Evolutionary conservation across 1,140 invertebrate genomes (phyloP), one percentile per base, ranked within the genome.

Genomic region (Sipha flava): DNA sequence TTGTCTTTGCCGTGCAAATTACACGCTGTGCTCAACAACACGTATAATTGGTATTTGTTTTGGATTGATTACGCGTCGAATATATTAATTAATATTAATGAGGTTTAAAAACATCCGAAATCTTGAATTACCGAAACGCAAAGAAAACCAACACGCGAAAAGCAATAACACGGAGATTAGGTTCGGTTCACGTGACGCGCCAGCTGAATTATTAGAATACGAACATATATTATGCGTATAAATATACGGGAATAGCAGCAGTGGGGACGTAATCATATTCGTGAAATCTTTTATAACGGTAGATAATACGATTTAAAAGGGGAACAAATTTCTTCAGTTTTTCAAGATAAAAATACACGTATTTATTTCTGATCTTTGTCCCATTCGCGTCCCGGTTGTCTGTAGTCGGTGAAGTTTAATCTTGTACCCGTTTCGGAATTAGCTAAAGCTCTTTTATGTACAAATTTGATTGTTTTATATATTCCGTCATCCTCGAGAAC

Each of bases 391-490:
- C 10, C 21, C 23, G 40, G 43, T 29, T 26, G 68, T 72, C 49
- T 72, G 68, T 72, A 29, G 68, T 37, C 72, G 18, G 68, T 18
- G 0, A 54, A 54, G n/a, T 75, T 75, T 75, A 52, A 75, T 75
- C 72, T 75, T 31, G 49, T 31, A 52, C 45, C 23, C 29, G 43
- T 54, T 75, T 31, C 72, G 29, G 45, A 75, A 75, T 75, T 75
- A 75, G 49, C 47, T 18, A 54, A 73, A 75, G 72, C 72, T 54
- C 47, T 31, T 75, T 75, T 75, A 75, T 31, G 49, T 75, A 75
- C 21, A 75, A 75, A 75, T 75, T 75, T 52, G 47, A 75, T 75
- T 75, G 72, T 54, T 75, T 34, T 75, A 23, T 18, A 10, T 49
- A 52, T 23, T 37, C 29, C 72, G 29, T 75, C 21, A 37, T 66